Evolutionary conservation across 92 coral and sea anemone species (phyloP).

Genomic region (Epizoanthus stellaris): DNA sequence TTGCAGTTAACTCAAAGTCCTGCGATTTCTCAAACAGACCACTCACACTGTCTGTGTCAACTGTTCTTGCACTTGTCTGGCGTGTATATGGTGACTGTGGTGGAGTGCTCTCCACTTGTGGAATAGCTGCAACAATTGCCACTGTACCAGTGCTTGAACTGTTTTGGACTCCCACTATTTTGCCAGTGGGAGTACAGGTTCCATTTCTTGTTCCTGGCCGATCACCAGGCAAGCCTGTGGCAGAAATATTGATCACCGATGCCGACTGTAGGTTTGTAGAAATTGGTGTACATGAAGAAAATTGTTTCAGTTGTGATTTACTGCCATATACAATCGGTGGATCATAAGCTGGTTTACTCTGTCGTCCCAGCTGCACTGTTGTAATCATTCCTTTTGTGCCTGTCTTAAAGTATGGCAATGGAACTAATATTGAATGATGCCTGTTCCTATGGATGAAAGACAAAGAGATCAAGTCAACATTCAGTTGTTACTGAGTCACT

Average conservation of each 20-base stretch:
- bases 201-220: conserved; percentile 70
- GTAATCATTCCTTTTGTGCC: conserved; percentile 44
- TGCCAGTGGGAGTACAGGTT: conserved; percentile 50
- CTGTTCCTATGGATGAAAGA: conserved; percentile 46
- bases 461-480: not conserved
- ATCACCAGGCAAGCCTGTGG: conserved; percentile 66
- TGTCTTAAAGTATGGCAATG: conserved; percentile 75
- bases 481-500: too few species aligned
- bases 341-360: conserved; percentile 51
- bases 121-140: conserved; percentile 51
- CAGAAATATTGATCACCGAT: conserved; percentile 77
- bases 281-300: conserved; percentile 4
- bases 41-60: conserved; percentile 22
- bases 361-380: conserved; percentile 57
- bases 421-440: conserved; percentile 71
- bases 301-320: conserved; percentile 40
- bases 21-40: conserved; percentile 24
- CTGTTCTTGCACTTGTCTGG: conserved; percentile 30
- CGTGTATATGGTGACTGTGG: conserved; percentile 35
- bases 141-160: conserved; percentile 58
- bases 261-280: conserved; percentile 58
- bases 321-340: conserved; percentile 61
- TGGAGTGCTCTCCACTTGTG: conserved; percentile 37
- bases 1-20: not conserved
- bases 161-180: conserved; percentile 58